Evolutionary conservation across 2,888 invertebrate species (phyloP), one percentile per base, ranked within the genome.

Genomic region (Sesia bembeciformis): DNA sequence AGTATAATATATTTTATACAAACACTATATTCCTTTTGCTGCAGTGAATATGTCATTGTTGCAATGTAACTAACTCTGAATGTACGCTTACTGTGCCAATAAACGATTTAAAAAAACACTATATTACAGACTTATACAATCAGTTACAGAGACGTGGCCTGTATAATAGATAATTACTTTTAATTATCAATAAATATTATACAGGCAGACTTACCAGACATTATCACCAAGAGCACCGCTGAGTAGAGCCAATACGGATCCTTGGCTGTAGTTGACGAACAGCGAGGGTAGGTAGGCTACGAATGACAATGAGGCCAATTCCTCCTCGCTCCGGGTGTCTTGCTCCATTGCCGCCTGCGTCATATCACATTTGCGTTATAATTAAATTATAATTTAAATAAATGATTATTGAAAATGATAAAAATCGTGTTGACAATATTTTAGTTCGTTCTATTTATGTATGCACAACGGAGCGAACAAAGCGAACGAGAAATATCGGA

Each of bases 191-290:
- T 23, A 23, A 23, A 23, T 23, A 23, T 23, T 23, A 23, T 23
- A 23, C 23, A 23, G 23, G 23, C 23, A 23, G 4, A 63, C 76
- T 75, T 58, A 87, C 89, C 89, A 92, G n/a, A 74, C 62, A 52
- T 87, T 87, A 54, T 90, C 83, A 3, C 92, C 92, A 56, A 91
- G 91, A 40, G 91, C 91, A 53, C 91, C 90, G 8, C 73, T 68
- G 50, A 91, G 72, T 7, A 90, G 68, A 0, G 82, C 76, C 38
- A 70, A 66, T 23, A 84, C 65, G 0, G 91, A 91, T 41, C 80
- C 78, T 51, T 79, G 72, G 23, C 72, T 78, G 65, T 85, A 83
- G 63, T 78, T 82, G 23, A 76, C 65, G 4, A 88, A 65, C 4
- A 85, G 66, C 1, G 84, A 79, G 3, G 80, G 71, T 51, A 88